Conservation (phyloP, 2,888 invertebrate species). For the Epinotia nisella region DNA sequence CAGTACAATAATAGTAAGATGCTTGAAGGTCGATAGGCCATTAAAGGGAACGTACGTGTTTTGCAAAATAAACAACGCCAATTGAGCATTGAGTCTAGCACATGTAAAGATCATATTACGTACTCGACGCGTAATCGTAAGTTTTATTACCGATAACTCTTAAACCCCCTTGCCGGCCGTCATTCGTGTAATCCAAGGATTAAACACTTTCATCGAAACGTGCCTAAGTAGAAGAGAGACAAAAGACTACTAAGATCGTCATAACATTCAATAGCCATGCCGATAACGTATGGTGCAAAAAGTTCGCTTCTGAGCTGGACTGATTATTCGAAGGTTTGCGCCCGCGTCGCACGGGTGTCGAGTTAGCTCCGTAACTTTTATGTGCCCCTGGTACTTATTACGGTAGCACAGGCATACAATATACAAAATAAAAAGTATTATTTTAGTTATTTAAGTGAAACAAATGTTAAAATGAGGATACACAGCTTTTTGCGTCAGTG, state of each 20-base stretch:
- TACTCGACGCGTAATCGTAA: neutral
- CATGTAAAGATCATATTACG: neutral
- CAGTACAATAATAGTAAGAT: neutral
- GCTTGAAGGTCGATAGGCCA: neutral
- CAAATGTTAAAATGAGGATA: conserved; percentile 25
- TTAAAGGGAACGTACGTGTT: neutral
- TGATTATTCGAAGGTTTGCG: neutral
- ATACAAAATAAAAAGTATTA: neutral
- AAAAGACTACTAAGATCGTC: neutral
- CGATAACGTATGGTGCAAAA: conserved; percentile 9
- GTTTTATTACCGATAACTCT: neutral
- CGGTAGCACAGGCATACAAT: neutral
- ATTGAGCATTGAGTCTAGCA: neutral
- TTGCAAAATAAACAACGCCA: neutral
- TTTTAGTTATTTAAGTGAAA: neutral
- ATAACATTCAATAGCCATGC: neutral
- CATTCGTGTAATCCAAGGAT: neutral
- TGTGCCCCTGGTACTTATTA: conserved; percentile 23
- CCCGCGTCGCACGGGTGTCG: neutral
- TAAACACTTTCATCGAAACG: neutral
- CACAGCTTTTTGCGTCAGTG: conserved; percentile 26
- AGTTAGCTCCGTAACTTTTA: conserved; percentile 9
- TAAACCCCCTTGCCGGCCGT: neutral
- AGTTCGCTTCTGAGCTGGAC: neutral
- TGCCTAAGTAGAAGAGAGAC: neutral